Percentiles rank a stretch among this genome's conserved stretches.
phyloP scores from a whole-genome alignment of 1,140 invertebrate species.

The Scaptomyza hsui region DNA sequence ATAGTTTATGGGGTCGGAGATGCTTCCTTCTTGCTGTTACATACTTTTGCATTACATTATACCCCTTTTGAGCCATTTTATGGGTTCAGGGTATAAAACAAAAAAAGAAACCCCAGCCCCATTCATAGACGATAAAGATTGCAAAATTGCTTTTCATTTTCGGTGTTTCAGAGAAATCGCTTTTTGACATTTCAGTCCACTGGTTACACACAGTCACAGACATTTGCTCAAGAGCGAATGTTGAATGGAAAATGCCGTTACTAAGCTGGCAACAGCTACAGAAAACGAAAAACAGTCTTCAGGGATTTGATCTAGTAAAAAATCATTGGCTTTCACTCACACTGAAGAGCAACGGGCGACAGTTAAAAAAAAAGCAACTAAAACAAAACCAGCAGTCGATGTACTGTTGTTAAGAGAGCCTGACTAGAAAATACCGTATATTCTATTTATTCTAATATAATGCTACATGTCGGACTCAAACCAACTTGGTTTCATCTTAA shows the following conservation, averaged over 20 bases:
- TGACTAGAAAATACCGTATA: background rate
- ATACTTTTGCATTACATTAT: too few species aligned
- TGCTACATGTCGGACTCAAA: too few species aligned
- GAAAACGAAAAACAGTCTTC: conserved; percentile 20
- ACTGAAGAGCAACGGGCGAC: conserved; percentile 14
- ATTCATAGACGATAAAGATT: conserved; percentile 60
- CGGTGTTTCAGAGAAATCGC: background rate
- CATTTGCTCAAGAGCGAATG: conserved; percentile 42
- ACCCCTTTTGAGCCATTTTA: too few species aligned
- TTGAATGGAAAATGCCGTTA: conserved; percentile 62
- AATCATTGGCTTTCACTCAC: conserved; percentile 55
- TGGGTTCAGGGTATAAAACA: too few species aligned
- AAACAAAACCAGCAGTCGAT: conserved; percentile 7
- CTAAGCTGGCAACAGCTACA: conserved; percentile 39
- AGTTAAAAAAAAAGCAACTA: conserved; percentile 54
- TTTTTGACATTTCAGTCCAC: conserved; percentile 23
- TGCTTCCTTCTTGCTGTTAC: too few species aligned
- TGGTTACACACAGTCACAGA: conserved; percentile 30
- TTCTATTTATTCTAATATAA: too few species aligned
- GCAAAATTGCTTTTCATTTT: conserved; percentile 35
- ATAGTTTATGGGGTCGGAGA: too few species aligned
- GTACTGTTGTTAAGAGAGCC: background rate
- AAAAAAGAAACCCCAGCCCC: conserved; percentile 17
- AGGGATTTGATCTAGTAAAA: conserved; percentile 58
- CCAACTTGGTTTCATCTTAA: too few species aligned